Evolutionary conservation across 2,113 vertebrate genomes (phyloP).

Genomic region (Lycocorax pyrrhopterus): DNA sequence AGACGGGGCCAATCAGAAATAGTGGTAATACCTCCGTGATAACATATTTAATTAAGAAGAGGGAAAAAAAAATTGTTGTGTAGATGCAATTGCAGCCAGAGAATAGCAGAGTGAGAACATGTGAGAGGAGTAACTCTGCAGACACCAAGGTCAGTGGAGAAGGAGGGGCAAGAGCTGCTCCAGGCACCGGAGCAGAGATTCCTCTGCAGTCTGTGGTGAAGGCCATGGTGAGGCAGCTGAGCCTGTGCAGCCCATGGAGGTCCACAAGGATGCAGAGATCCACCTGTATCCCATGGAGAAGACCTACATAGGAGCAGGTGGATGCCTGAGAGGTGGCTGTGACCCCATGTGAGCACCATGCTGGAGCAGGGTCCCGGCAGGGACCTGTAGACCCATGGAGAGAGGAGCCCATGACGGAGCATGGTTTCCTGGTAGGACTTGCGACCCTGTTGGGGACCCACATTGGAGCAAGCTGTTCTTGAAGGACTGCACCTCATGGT

Average conservation of each 20-base stretch:
- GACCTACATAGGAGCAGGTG: not conserved
- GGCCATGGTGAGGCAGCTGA: not conserved
- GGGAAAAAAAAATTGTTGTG: not conserved
- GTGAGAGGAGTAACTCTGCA: not conserved
- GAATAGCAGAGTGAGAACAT: not conserved
- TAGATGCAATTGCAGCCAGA: too few species aligned
- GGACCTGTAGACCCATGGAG: too few species aligned
- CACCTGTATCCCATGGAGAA: not conserved
- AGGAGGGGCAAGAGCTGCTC: too few species aligned
- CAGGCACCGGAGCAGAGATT: not conserved
- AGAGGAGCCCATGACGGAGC: not conserved
- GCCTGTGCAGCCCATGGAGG: not conserved
- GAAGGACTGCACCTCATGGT: not conserved
- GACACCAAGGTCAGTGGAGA: not conserved
- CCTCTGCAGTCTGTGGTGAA: too few species aligned
- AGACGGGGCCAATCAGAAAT: not conserved
- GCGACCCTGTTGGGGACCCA: too few species aligned
- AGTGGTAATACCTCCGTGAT: not conserved
- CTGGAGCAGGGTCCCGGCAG: not conserved
- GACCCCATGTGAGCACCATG: not conserved
- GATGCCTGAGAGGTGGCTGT: not conserved
- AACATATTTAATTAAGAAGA: not conserved
- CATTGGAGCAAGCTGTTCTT: not conserved
- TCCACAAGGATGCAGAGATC: not conserved
- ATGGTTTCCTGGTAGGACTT: not conserved